Percentiles rank a stretch among this genome's conserved stretches.
phyloP scores from a whole-genome alignment of 2,888 invertebrate genomes.

The Stenurella melanura region DNA sequence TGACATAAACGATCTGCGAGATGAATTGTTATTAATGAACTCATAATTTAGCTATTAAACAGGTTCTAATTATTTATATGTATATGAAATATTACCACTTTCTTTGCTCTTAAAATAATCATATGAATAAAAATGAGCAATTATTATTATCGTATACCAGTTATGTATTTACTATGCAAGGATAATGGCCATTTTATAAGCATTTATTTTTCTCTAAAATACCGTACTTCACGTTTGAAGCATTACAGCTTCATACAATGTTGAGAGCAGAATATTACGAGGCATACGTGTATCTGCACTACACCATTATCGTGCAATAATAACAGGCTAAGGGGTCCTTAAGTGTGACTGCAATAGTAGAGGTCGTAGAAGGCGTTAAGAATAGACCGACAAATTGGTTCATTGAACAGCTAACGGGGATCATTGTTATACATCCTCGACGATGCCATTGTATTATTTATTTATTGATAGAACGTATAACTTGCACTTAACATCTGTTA shows the following conservation, averaged over 20 bases:
- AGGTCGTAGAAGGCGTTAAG: conserved; percentile 28
- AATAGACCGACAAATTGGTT: conserved; percentile 33
- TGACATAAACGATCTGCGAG: no score
- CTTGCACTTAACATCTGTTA: conserved; percentile 31
- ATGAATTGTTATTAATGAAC: no score
- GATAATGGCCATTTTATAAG: not conserved
- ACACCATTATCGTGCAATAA: conserved; percentile 15
- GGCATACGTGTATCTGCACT: conserved; percentile 5
- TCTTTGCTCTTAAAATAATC: no score
- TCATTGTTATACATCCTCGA: conserved; percentile 26
- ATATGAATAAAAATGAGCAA: no score
- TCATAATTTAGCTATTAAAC: no score
- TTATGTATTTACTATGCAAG: not conserved
- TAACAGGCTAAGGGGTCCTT: conserved; percentile 14
- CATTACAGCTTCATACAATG: not conserved
- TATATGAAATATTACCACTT: no score
- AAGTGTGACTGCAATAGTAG: conserved; percentile 13
- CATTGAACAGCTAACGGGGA: conserved; percentile 33
- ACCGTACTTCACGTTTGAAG: not conserved
- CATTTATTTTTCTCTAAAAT: not conserved
- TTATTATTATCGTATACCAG: no score
- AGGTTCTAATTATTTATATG: no score
- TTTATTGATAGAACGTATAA: conserved; percentile 20
- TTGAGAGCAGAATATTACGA: not conserved
- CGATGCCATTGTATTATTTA: conserved; percentile 25